phyloP scores from a whole-genome alignment of 2,888 invertebrate species.

The Xylocampa areola region DNA sequence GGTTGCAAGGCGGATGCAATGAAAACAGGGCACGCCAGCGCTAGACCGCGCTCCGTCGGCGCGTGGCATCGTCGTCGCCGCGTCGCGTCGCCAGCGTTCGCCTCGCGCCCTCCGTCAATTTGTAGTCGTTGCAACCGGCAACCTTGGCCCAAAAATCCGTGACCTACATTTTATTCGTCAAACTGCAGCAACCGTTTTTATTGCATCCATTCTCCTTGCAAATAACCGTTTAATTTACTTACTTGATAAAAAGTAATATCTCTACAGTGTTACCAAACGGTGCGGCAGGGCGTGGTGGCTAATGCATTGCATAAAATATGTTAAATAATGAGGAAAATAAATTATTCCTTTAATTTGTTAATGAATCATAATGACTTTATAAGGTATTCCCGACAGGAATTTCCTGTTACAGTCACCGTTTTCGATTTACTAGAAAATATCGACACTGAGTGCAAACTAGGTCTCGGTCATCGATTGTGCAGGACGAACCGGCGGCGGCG shows the following conservation, averaged over 20 bases:
- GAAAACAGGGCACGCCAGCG: slow-evolving; percentile 77
- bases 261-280: slow-evolving; percentile 42
- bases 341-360: slow-evolving; percentile 14
- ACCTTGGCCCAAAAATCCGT: slow-evolving; percentile 88
- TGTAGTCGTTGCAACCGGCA: slow-evolving; percentile 72
- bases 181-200: slow-evolving; percentile 85
- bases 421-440: slow-evolving; percentile 41
- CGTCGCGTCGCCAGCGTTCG: slow-evolving; percentile 56
- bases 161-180: slow-evolving; percentile 85
- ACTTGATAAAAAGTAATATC: slow-evolving; percentile 45
- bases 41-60: too few species aligned
- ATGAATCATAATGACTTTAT: slow-evolving; percentile 41
- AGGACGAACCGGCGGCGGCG: slow-evolving; percentile 75
- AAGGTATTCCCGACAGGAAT: too few species aligned
- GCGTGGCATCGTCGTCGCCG: too few species aligned
- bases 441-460: slow-evolving; percentile 60
- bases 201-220: slow-evolving; percentile 66
- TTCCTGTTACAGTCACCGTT: slow-evolving; percentile 38
- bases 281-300: slow-evolving; percentile 31
- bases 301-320: slow-evolving; percentile 37
- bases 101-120: slow-evolving; percentile 47
- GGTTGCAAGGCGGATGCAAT: slow-evolving; percentile 83
- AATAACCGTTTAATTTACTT: slow-evolving; percentile 64
- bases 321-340: slow-evolving; percentile 43
- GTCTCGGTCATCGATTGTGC: slow-evolving; percentile 76